Conservation (phyloP, 1,140 invertebrate species). For the Caenorhabditis latens region DNA sequence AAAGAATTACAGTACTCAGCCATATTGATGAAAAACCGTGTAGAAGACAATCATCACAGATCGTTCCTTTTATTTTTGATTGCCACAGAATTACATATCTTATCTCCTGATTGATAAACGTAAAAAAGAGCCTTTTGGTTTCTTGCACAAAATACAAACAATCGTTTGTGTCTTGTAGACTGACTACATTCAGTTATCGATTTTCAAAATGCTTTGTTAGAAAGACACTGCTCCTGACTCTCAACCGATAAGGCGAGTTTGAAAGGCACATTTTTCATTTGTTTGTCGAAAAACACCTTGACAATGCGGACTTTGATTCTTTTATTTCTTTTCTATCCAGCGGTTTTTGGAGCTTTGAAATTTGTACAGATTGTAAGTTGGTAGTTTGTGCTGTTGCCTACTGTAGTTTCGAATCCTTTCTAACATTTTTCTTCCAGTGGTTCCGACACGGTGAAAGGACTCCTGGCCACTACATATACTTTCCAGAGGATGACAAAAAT, state of each 20-base stretch:
- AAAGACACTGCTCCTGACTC: not conserved
- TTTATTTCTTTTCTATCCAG: not conserved
- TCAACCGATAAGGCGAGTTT: slow-evolving; percentile 4
- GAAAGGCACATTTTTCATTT: slow-evolving; percentile 12
- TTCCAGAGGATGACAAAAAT: slow-evolving; percentile 6
- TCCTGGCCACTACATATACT: slow-evolving; percentile 34
- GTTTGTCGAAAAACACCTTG: slow-evolving; percentile 23
- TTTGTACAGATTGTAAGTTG: slow-evolving; percentile 58
- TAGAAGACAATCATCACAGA: not conserved
- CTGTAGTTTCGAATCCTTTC: no score
- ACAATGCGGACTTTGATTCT: not conserved
- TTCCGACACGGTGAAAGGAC: slow-evolving; percentile 59
- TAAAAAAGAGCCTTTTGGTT: not conserved
- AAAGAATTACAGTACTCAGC: no score
- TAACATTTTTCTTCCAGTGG: slow-evolving; percentile 56
- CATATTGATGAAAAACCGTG: no score
- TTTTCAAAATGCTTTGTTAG: slow-evolving; percentile 30
- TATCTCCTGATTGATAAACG: not conserved
- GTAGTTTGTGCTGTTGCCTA: not conserved
- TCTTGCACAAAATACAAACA: slow-evolving; percentile 19
- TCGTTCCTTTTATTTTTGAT: not conserved
- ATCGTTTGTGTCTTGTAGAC: slow-evolving; percentile 12
- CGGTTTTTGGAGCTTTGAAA: not conserved
- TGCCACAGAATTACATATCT: not conserved
- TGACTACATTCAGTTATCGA: slow-evolving; percentile 9